Conservation (phyloP, 2,113 vertebrate genomes). For the Alligator sinensis region DNA sequence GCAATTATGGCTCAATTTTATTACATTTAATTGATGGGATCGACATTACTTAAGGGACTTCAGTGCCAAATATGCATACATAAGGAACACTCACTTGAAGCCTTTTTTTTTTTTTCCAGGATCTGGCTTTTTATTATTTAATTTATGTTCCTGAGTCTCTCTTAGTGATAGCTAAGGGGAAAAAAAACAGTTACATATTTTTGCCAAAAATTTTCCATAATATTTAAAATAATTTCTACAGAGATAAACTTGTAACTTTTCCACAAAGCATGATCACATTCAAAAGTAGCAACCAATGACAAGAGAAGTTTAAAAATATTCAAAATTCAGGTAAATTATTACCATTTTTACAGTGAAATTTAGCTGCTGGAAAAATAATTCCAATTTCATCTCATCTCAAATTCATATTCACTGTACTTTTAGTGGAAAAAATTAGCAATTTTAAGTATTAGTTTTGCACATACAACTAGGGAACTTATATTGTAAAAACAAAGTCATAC, state of each 20-base stretch:
- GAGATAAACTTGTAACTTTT: neutral
- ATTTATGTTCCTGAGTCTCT: neutral
- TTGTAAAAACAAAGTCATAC: neutral
- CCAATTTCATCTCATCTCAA: neutral
- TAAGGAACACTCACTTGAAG: neutral
- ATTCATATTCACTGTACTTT: neutral
- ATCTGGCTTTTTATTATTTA: neutral
- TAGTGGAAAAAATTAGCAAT: neutral
- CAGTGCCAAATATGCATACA: neutral
- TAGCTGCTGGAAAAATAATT: neutral
- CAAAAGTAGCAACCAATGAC: neutral
- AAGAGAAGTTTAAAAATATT: neutral
- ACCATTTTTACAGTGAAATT: neutral
- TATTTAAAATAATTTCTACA: neutral
- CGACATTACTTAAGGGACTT: neutral
- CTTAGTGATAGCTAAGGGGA: neutral
- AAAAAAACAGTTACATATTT: neutral
- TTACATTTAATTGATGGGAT: neutral
- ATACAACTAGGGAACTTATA: neutral
- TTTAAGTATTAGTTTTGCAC: neutral
- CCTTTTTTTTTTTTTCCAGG: neutral
- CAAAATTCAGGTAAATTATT: neutral
- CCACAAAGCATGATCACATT: neutral
- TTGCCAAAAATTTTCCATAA: neutral
- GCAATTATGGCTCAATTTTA: fast-evolving